Conservation (phyloP, 2,888 invertebrate genomes). For the Sarcophaga variegata region DNA sequence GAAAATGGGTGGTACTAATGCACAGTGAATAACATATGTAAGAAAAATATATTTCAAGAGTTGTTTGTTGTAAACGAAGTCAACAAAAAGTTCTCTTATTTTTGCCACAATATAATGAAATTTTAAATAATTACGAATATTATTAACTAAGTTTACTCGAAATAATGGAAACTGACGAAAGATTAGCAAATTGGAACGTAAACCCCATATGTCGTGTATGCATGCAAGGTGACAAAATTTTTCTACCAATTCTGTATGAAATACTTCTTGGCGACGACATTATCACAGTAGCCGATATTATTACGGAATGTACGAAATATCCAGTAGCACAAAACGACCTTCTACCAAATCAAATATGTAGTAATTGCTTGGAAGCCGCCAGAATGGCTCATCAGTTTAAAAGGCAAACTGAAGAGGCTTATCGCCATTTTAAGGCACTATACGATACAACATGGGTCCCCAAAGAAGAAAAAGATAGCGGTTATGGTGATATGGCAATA, state of each 20-base stretch:
- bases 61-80: constrained; percentile 60
- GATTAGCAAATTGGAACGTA: constrained; percentile 17
- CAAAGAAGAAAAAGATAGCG: constrained; percentile 58
- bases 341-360: constrained; percentile 80
- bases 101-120: constrained; percentile 36
- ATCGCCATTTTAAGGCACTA: constrained; percentile 76
- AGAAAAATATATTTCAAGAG: neutral
- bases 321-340: constrained; percentile 81
- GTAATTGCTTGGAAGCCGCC: constrained; percentile 76
- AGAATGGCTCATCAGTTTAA: constrained; percentile 79
- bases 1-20: neutral
- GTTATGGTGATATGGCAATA: constrained; percentile 31
- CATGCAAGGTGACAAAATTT: constrained; percentile 73
- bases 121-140: constrained; percentile 32
- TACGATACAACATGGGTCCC: constrained; percentile 71
- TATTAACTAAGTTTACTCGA: neutral
- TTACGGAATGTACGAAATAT: constrained; percentile 78
- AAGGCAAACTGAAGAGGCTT: constrained; percentile 78
- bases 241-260: constrained; percentile 77
- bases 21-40: neutral
- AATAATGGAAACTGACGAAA: constrained; percentile 50
- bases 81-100: constrained; percentile 44
- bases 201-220: constrained; percentile 78
- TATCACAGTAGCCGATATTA: constrained; percentile 76
- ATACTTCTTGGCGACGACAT: constrained; percentile 73